phyloP scores from a whole-genome alignment of 2,113 vertebrate species.

The Oxyura jamaicensis region DNA sequence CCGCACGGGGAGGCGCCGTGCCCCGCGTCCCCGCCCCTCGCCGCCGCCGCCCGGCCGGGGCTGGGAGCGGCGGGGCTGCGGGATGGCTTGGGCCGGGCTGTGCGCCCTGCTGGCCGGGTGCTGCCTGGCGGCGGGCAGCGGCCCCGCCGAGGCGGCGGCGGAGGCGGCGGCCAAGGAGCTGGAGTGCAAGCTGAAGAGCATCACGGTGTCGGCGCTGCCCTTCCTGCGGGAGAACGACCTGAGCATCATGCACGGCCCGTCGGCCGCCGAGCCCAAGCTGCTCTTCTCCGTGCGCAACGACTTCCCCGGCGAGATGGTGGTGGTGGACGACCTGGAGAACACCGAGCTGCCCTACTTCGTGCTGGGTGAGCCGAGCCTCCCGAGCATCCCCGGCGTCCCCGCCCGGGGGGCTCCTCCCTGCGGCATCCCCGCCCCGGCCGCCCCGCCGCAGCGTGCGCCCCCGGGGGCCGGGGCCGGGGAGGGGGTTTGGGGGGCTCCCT shows the following conservation, averaged over 20 bases:
- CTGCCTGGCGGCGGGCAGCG: slow-evolving; percentile 59
- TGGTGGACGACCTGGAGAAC: slow-evolving; percentile 98
- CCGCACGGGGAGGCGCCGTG: slow-evolving; percentile 14
- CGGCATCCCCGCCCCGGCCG: neutral
- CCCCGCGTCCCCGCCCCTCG: slow-evolving; percentile 47
- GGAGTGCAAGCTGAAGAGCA: slow-evolving; percentile 97
- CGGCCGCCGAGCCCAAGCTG: slow-evolving; percentile 98
- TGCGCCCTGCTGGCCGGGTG: slow-evolving; percentile 74
- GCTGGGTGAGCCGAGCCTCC: slow-evolving; percentile 80
- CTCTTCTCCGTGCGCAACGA: slow-evolving; percentile 98
- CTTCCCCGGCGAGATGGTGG: slow-evolving; percentile 95
- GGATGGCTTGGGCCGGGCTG: slow-evolving; percentile 77
- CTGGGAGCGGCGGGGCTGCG: slow-evolving; percentile 64
- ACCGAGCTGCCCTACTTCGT: slow-evolving; percentile 98
- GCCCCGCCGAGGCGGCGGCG: slow-evolving; percentile 60
- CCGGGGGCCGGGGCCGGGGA: too few relatives aligned
- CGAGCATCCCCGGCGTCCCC: neutral
- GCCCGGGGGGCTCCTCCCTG: slow-evolving; percentile 28
- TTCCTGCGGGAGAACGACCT: slow-evolving; percentile 97
- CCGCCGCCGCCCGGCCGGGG: slow-evolving; percentile 10
- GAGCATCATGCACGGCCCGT: slow-evolving; percentile 98
- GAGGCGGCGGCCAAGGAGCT: slow-evolving; percentile 89
- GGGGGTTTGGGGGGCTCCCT: too few relatives aligned
- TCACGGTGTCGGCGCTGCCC: slow-evolving; percentile 97
- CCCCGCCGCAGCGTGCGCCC: neutral